A percentile compares a stretch with the other conserved stretches of the same genome.
Conservation (phyloP, 2,888 invertebrate genomes). For the Sinelater perroti region DNA sequence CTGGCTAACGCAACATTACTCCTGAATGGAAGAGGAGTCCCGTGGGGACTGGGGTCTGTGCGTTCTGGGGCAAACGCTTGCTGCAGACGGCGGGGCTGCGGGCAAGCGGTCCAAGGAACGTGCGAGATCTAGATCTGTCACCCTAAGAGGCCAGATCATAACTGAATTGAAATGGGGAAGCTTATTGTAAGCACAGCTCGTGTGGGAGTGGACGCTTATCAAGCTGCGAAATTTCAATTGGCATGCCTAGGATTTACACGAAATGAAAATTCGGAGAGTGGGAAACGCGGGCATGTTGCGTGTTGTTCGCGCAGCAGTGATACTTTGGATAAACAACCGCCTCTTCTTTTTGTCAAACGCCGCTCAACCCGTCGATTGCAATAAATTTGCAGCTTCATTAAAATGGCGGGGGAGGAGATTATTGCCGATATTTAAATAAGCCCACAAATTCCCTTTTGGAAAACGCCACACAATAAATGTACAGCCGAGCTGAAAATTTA, state of each 20-base stretch:
- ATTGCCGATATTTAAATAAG: no score
- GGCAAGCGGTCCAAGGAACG: slow-evolving; percentile 15
- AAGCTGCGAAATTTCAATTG: slow-evolving; percentile 28
- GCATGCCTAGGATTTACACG: slow-evolving; percentile 24
- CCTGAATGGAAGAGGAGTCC: no score
- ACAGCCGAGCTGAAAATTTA: no score
- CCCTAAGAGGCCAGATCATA: slow-evolving; percentile 31
- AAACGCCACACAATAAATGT: no score
- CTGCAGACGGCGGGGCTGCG: no score
- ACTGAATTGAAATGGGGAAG: slow-evolving; percentile 25
- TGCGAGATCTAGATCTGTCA: slow-evolving; percentile 30
- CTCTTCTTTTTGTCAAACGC: background rate
- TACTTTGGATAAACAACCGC: background rate
- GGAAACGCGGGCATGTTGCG: slow-evolving; percentile 17
- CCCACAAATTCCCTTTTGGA: no score
- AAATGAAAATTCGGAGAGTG: slow-evolving; percentile 15
- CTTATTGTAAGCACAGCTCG: slow-evolving; percentile 20
- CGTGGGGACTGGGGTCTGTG: no score
- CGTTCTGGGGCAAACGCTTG: no score
- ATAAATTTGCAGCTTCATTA: no score
- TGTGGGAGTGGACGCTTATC: slow-evolving; percentile 32
- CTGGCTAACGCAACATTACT: slow-evolving; percentile 34
- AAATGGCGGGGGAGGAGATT: no score
- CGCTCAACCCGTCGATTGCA: no score
- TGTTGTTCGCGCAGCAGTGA: slow-evolving; percentile 18